Evolutionary conservation across 2,888 invertebrate genomes (phyloP).

Genomic region (Metopia argyrocephala): DNA sequence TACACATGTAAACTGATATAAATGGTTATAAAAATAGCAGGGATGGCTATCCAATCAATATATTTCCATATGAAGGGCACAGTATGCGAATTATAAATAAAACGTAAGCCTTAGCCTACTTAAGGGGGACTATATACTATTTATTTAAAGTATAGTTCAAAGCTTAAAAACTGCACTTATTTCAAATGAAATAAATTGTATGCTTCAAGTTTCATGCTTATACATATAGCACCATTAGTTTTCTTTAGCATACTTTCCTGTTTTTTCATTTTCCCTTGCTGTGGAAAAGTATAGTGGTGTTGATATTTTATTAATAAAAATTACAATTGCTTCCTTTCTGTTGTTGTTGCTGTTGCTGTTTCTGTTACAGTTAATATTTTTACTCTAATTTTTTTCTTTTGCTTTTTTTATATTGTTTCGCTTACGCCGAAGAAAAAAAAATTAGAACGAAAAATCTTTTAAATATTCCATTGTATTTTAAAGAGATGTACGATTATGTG

Average conservation of each 20-base stretch:
- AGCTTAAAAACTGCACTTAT: too few relatives aligned
- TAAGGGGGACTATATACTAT: too few relatives aligned
- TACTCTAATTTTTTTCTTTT: conserved; percentile 9
- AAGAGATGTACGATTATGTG: not conserved
- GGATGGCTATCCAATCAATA: conserved; percentile 32
- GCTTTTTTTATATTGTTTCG: not conserved
- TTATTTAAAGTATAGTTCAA: too few relatives aligned
- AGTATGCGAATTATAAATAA: too few relatives aligned
- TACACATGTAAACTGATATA: conserved; percentile 13
- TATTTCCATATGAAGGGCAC: not conserved
- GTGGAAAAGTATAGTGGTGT: not conserved
- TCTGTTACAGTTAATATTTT: conserved; percentile 46
- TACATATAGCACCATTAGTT: not conserved
- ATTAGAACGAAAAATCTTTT: not conserved
- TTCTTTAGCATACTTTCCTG: not conserved
- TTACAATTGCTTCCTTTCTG: conserved; percentile 33
- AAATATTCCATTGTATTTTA: conserved; percentile 10
- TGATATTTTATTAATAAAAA: conserved; percentile 53
- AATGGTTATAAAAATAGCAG: conserved; percentile 9
- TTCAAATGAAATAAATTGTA: too few relatives aligned
- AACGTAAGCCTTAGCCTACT: not conserved
- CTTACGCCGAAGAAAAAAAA: not conserved
- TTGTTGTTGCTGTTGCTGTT: conserved; percentile 40
- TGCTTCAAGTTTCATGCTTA: not conserved
- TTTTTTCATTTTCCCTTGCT: not conserved